phyloP scores from a whole-genome alignment of 2,113 vertebrate species.

The Oreochromis aureus region DNA sequence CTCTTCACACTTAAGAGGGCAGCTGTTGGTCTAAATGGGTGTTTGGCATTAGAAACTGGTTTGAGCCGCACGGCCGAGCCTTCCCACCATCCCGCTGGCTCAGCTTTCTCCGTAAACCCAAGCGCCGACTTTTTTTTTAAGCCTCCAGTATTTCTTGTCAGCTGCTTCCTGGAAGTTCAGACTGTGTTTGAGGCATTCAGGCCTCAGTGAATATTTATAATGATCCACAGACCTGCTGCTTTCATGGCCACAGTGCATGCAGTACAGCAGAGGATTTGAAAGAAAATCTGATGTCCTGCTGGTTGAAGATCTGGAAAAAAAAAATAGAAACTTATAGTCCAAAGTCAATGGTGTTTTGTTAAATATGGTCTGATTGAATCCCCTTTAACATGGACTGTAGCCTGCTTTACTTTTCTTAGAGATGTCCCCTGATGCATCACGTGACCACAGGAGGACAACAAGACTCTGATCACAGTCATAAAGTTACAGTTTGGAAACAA shows the following conservation, averaged over 20 bases:
- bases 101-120: not conserved
- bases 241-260: not conserved
- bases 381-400: not conserved
- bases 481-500: not conserved
- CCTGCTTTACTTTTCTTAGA: not conserved
- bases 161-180: not conserved
- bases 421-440: not conserved
- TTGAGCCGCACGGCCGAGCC: conserved; percentile 16
- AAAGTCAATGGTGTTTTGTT: not conserved
- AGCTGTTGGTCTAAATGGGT: conserved; percentile 41
- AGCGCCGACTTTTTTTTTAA: not conserved
- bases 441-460: not conserved
- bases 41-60: conserved; percentile 43
- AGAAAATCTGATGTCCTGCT: not conserved
- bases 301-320: not conserved
- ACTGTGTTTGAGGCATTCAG: not conserved
- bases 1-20: conserved; percentile 28
- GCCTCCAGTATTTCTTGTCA: not conserved
- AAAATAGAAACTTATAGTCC: no score
- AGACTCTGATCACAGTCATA: not conserved
- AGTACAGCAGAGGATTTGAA: not conserved
- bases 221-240: not conserved
- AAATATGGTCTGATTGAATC: not conserved
- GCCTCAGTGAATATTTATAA: not conserved
- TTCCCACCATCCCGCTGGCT: not conserved